Evolutionary conservation across 2,113 vertebrate genomes (phyloP).

Genomic region (Ammospiza nelsoni): DNA sequence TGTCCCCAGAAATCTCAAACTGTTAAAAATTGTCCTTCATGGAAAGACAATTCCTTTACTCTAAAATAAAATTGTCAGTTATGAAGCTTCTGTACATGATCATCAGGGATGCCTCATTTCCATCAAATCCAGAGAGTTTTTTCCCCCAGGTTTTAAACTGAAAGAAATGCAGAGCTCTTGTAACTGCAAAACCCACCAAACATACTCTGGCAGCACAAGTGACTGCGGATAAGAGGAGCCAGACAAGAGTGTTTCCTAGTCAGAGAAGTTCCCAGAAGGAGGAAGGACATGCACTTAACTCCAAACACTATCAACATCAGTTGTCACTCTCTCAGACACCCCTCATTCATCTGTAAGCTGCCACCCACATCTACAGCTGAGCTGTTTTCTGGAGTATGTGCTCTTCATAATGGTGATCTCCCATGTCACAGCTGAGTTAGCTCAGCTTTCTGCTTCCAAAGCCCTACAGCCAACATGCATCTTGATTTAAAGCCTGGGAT

Average conservation of each 20-base stretch:
- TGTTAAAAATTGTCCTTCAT: background rate
- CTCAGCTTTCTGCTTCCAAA: background rate
- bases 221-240: rapidly evolving
- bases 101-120: background rate
- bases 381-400: background rate
- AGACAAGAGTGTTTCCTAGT: background rate
- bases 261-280: background rate
- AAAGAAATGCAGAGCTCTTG: background rate
- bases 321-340: background rate
- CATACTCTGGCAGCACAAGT: background rate
- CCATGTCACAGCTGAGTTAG: background rate
- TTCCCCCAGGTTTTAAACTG: background rate
- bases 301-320: background rate
- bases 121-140: background rate
- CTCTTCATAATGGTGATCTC: background rate
- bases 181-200: background rate
- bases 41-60: background rate
- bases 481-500: background rate
- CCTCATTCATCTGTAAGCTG: background rate
- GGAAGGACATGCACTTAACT: background rate
- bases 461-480: rapidly evolving
- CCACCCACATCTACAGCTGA: background rate
- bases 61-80: background rate
- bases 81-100: background rate
- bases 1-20: background rate